phyloP scores from a whole-genome alignment of 2,888 invertebrate species.

The Myopa testacea region DNA sequence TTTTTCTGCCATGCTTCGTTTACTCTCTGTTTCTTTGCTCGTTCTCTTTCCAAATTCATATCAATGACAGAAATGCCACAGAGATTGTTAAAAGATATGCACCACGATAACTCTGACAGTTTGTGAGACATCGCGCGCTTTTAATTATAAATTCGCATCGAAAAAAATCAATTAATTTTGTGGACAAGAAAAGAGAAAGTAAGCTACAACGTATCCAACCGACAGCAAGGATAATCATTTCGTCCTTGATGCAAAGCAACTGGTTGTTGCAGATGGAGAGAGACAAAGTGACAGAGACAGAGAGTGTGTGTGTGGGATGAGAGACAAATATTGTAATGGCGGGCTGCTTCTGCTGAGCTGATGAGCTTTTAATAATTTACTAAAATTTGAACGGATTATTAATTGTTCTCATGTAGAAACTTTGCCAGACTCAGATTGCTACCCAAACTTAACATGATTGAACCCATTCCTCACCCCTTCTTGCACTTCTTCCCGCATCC shows the following conservation, averaged over 20 bases:
- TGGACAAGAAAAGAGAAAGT: neutral
- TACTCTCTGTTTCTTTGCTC: neutral
- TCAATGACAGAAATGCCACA: neutral
- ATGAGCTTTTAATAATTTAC: too few relatives aligned
- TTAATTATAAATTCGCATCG: constrained; percentile 22
- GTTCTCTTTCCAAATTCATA: neutral
- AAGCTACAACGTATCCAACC: neutral
- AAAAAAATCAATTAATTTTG: constrained; percentile 24
- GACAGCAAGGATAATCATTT: neutral
- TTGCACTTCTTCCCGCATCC: too few relatives aligned
- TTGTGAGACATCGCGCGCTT: constrained; percentile 7
- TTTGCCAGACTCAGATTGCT: too few relatives aligned
- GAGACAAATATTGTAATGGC: too few relatives aligned
- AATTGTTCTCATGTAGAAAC: too few relatives aligned
- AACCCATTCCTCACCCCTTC: too few relatives aligned
- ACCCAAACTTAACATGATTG: too few relatives aligned
- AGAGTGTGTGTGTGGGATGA: neutral
- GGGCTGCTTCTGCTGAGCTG: too few relatives aligned
- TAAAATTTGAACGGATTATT: too few relatives aligned
- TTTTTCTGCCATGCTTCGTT: neutral
- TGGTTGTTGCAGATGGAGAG: too few relatives aligned
- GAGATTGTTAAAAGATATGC: neutral
- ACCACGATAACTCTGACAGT: constrained; percentile 6
- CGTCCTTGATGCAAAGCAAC: neutral
- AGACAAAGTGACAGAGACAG: neutral